Base-by-base conservation (phyloP, 2,888 invertebrate genomes). In the Drosophila pegasa region DNA sequence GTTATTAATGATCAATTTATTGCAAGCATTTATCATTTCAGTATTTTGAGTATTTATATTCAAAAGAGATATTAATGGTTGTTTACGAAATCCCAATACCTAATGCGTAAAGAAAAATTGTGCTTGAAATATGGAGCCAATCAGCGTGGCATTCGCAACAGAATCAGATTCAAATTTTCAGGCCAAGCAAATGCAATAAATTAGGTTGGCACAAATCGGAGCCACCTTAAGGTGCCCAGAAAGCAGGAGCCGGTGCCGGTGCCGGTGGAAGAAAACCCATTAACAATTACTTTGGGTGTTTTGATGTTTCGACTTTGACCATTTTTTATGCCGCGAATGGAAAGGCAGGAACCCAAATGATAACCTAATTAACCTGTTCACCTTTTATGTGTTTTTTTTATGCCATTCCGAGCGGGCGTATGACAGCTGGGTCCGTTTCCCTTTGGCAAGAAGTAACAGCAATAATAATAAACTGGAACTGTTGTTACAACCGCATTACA, bases 351-450 rank as follows among this genome's bases (percentile, higher is more conserved):
- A 67, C 66, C 64, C 68, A 81, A 83, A 87, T 85, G 82, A 85
- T 87, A 88, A 87, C 82, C 83, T 82, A 89, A 89, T 88, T 87
- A 89, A 80, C 80, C 76, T 76, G 66, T 68, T 60, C 75, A 85
- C 80, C 27, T 51, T 37, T 27, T 16, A 45, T 12, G 25, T 14
- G 37, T 51, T 51, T 22, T 18, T 43, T 20, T 48, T 31, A 14
- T 27, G 45, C 16, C n/a, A n/a, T n/a, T n/a, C n/a, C n/a, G 8
- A 31, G 12, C 9, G 20, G 31, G 8, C 20, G n/a, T 33, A 10
- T 33, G 48, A 33, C n/a, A 22, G 33, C 74, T 77, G 18, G 16
- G 50, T 47, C 33, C 52, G 40, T 56, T 66, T 71, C 45, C 62
- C 56, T 64, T 50, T 38, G n/a, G 12, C 20, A 58, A 48, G 14